Conservation (phyloP, 2,797 vertebrate genomes). For the Brachyrhaphis roseni region DNA sequence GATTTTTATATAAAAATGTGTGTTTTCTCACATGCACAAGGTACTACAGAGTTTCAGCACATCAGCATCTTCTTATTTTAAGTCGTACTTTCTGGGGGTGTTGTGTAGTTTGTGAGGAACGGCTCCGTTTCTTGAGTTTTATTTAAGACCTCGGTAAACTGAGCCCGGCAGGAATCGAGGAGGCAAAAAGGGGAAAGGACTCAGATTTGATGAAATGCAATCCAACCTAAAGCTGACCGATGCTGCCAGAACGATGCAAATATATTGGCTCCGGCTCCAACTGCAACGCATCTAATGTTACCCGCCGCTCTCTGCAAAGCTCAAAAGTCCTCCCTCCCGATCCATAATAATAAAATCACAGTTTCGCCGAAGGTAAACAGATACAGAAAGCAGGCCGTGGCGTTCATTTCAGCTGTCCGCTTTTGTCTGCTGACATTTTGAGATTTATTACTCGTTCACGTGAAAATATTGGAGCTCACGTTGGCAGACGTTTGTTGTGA, state of each 20-base stretch:
- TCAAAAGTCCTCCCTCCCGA: neutral
- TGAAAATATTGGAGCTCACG: neutral
- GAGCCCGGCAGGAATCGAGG: conserved; percentile 1
- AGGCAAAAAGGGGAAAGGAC: neutral
- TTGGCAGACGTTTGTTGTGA: conserved; percentile 7
- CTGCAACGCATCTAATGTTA: neutral
- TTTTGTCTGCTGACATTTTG: conserved; percentile 2
- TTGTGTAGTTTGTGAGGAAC: neutral
- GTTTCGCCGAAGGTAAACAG: conserved; percentile 1
- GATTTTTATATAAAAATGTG: neutral
- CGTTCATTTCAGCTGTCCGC: neutral
- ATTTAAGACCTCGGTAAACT: neutral
- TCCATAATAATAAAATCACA: conserved; percentile 12
- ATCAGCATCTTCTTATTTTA: neutral
- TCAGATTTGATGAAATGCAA: conserved; percentile 8
- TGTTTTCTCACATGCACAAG: neutral
- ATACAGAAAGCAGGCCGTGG: neutral
- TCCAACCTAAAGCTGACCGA: conserved; percentile 14
- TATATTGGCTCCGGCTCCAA: conserved; percentile 6
- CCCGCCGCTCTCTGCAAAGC: neutral
- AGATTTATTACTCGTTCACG: neutral
- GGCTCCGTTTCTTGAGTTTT: neutral
- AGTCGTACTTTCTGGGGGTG: neutral
- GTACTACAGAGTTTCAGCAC: neutral
- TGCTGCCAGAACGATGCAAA: conserved; percentile 1